Evolutionary conservation across 2,797 vertebrate species (phyloP).

Genomic region (Pseudomugil tenellus): DNA sequence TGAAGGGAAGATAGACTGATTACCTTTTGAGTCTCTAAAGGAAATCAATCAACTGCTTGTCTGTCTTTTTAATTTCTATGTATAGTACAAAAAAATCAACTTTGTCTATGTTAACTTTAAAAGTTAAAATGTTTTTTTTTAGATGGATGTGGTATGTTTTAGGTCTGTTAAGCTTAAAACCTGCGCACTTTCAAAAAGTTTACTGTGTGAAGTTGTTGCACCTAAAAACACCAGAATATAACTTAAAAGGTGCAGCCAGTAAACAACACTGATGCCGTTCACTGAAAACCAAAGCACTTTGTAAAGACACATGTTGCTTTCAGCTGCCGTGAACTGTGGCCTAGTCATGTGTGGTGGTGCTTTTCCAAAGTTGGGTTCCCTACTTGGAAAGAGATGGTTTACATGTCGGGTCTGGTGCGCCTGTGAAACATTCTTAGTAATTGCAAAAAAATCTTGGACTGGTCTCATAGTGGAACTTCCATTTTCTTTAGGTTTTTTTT

Average conservation of each 20-base stretch:
- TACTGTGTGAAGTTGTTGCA: slow-evolving; percentile 4
- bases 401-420: slow-evolving; percentile 19
- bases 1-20: slow-evolving; percentile 73
- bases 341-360: slow-evolving; percentile 29
- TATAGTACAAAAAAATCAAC: slow-evolving; percentile 26
- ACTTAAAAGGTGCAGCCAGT: slow-evolving; percentile 31
- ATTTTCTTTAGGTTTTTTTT: slow-evolving; percentile 4
- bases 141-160: slow-evolving; percentile 6
- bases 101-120: slow-evolving; percentile 29
- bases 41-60: slow-evolving; percentile 13
- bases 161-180: slow-evolving; percentile 14
- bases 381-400: slow-evolving; percentile 44
- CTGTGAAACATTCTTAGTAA: slow-evolving; percentile 28
- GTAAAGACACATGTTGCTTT: slow-evolving; percentile 38
- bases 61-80: slow-evolving; percentile 11
- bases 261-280: slow-evolving; percentile 38
- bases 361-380: slow-evolving; percentile 14
- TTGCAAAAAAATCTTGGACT: slow-evolving; percentile 6
- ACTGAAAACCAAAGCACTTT: slow-evolving; percentile 62
- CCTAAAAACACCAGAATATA: slow-evolving; percentile 21
- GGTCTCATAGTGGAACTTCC: slow-evolving; percentile 5
- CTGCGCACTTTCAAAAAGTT: slow-evolving; percentile 25
- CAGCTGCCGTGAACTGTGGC: slow-evolving; percentile 46
- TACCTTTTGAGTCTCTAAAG: not conserved
- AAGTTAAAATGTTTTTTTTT: slow-evolving; percentile 19